Evolutionary conservation across 2,888 invertebrate species (phyloP).

Genomic region (Agrotis puta): DNA sequence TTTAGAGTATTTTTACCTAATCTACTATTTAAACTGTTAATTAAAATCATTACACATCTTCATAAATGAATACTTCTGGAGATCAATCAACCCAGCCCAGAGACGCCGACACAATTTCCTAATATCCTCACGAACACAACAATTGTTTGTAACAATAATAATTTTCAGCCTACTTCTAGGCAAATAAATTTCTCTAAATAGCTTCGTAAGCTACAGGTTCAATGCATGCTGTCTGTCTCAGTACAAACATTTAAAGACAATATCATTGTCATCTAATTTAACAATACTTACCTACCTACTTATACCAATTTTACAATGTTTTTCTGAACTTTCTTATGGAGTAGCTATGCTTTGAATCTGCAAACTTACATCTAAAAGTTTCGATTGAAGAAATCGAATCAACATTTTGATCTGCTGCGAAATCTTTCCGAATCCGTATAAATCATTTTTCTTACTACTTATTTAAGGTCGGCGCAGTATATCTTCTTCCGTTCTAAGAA

Average conservation of each 20-base stretch:
- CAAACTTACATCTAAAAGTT: constrained; percentile 27
- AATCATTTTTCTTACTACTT: too few species aligned
- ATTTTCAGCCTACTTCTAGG: constrained; percentile 58
- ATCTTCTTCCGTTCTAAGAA: too few species aligned
- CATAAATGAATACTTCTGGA: constrained; percentile 26
- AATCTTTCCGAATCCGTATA: neutral
- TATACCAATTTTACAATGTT: constrained; percentile 1
- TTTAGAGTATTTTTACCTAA: too few species aligned
- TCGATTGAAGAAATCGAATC: constrained; percentile 38
- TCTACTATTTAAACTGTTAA: too few species aligned
- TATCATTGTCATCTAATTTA: constrained; percentile 29
- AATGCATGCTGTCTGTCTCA: constrained; percentile 19
- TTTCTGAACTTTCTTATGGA: neutral
- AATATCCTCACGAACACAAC: constrained; percentile 78
- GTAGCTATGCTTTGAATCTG: constrained; percentile 40
- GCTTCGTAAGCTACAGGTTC: constrained; percentile 46
- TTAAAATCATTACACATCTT: neutral
- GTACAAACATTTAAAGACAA: constrained; percentile 6
- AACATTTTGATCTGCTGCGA: neutral
- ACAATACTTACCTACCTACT: constrained; percentile 18
- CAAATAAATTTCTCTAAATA: constrained; percentile 60
- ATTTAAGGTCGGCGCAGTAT: too few species aligned
- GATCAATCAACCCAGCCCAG: constrained; percentile 47
- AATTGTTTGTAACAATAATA: constrained; percentile 68
- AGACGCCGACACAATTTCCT: constrained; percentile 66